Conservation (phyloP, 1,140 invertebrate species). For the Zaprionus ghesquierei region DNA sequence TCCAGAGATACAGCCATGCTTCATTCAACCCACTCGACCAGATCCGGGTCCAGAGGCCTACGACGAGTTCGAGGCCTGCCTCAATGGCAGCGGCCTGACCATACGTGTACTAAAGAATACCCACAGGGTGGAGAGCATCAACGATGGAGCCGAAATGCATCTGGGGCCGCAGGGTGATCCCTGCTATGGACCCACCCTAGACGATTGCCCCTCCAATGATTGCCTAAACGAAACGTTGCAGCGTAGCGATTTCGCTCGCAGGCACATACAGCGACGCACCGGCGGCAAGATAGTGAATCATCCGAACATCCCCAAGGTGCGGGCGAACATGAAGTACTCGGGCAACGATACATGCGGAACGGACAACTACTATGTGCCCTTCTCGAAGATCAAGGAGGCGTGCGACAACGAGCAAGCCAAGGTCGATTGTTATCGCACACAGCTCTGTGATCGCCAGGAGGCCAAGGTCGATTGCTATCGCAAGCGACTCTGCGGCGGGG, state of each 20-base stretch:
- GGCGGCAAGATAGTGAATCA: conserved; percentile 72
- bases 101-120: conserved; percentile 79
- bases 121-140: conserved; percentile 69
- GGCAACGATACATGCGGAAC: conserved; percentile 69
- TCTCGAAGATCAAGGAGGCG: conserved; percentile 70
- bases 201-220: conserved; percentile 25
- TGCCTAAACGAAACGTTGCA: conserved; percentile 64
- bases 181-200: conserved; percentile 22
- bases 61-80: conserved; percentile 78
- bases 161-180: conserved; percentile 50
- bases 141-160: conserved; percentile 47
- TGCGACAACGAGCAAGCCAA: conserved; percentile 56
- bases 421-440: conserved; percentile 67
- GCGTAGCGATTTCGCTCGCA: conserved; percentile 66
- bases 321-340: conserved; percentile 78
- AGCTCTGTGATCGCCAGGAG: conserved; percentile 41
- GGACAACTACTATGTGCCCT: conserved; percentile 72
- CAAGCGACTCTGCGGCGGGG: conserved; percentile 47
- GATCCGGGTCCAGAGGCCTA: conserved; percentile 77
- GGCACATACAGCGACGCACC: conserved; percentile 68
- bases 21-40: conserved; percentile 55
- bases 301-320: conserved; percentile 70
- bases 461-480: conserved; percentile 70
- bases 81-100: conserved; percentile 76
- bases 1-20: conserved; percentile 67